phyloP scores from a whole-genome alignment of 2,113 vertebrate species.

The Rhagologus leucostigma region DNA sequence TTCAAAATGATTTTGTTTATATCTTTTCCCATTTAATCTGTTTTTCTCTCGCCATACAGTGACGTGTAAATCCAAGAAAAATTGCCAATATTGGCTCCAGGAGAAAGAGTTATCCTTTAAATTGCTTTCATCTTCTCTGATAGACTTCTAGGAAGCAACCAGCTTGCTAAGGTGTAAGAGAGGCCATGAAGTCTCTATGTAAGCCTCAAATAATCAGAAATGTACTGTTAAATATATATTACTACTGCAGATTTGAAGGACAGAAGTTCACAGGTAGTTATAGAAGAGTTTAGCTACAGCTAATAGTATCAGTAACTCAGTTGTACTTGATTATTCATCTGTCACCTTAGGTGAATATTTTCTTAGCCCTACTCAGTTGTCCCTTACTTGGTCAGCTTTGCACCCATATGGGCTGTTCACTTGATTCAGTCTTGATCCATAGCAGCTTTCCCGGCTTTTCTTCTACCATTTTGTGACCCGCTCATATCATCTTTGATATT shows the following conservation, averaged over 20 bases:
- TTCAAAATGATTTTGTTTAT: slow-evolving; percentile 53
- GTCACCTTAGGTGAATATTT: not conserved
- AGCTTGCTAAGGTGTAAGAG: not conserved
- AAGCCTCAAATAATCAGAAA: not conserved
- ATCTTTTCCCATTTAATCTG: slow-evolving; percentile 40
- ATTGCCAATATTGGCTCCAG: not conserved
- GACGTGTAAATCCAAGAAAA: slow-evolving; percentile 33
- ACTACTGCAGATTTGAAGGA: not conserved
- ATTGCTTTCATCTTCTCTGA: not conserved
- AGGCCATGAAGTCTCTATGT: not conserved
- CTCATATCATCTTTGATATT: not conserved
- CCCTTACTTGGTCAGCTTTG: not conserved
- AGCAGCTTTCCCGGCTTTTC: not conserved
- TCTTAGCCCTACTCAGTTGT: not conserved
- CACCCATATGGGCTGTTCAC: not conserved
- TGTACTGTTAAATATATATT: not conserved
- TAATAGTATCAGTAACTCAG: not conserved
- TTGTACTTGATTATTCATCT: not conserved
- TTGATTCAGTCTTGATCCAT: not conserved
- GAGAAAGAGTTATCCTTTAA: not conserved
- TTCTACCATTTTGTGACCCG: not conserved
- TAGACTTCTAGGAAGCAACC: not conserved
- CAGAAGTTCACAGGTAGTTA: not conserved
- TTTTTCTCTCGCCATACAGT: not conserved
- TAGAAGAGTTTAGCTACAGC: not conserved